These are phyloP conservation scores for Malthinus seriepunctatus DNA, from an alignment of 2,888 invertebrate genomes.

Conservation along the genomic window DNA sequence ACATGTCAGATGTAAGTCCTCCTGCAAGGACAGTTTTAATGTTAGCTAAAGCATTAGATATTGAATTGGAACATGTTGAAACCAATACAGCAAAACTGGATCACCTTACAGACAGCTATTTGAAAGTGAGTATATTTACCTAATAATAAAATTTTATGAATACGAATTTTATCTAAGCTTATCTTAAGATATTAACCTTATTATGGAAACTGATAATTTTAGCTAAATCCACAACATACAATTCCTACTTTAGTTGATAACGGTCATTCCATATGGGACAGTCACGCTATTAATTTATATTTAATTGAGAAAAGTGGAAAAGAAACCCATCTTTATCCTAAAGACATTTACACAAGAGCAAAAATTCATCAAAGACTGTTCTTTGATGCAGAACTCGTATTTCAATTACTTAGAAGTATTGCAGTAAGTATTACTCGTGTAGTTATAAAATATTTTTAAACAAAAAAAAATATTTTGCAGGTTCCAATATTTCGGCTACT, in stretches of 20 bases:
- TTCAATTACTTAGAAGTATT: conserved; percentile 28
- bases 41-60: conserved; percentile 15
- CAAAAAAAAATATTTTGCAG: too few species aligned
- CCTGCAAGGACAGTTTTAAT: conserved; percentile 18
- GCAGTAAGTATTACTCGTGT: too few species aligned
- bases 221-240: conserved; percentile 66
- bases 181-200: too few species aligned
- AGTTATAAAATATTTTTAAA: too few species aligned
- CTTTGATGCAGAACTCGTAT: conserved; percentile 57
- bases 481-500: too few species aligned
- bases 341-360: conserved; percentile 55
- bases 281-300: conserved; percentile 66
- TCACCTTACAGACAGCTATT: too few species aligned
- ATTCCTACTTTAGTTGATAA: conserved; percentile 64
- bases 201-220: conserved; percentile 47
- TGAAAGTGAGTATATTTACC: too few species aligned
- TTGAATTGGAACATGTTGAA: conserved; percentile 35
- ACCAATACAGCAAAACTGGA: too few species aligned
- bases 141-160: too few species aligned
- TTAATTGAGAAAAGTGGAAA: conserved; percentile 61
- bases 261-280: conserved; percentile 60
- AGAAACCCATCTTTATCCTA: conserved; percentile 58
- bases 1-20: conserved; percentile 19
- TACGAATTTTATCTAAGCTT: too few species aligned
- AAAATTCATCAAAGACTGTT: conserved; percentile 57